These are phyloP conservation scores for Frankliniella fusca DNA, from an alignment of 2,888 invertebrate species.

Conservation along the genomic window DNA sequence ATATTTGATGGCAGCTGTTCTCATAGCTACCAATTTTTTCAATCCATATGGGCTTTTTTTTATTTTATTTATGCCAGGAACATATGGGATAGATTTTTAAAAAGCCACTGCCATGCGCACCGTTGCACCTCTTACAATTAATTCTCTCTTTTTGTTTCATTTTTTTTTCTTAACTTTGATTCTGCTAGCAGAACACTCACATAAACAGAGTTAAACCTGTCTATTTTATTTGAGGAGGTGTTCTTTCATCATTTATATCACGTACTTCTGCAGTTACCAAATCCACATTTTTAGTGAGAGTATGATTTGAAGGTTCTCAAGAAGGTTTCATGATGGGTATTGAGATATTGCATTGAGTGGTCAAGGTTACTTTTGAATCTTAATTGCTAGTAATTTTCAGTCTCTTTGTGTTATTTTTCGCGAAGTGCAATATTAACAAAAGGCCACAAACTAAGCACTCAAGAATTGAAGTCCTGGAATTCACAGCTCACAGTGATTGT, in stretches of 20 bases:
- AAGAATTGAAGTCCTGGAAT: too few relatives aligned
- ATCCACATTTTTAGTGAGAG: too few relatives aligned
- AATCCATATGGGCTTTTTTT: neutral
- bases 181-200: neutral
- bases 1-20: neutral
- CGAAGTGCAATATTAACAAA: too few relatives aligned
- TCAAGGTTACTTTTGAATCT: too few relatives aligned
- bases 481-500: too few relatives aligned
- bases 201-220: neutral
- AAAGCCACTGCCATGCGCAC: neutral
- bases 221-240: neutral
- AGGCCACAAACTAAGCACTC: too few relatives aligned
- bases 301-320: neutral
- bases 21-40: neutral
- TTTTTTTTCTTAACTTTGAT: neutral
- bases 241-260: neutral
- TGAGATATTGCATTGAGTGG: too few relatives aligned
- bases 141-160: neutral
- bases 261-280: too few relatives aligned
- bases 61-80: neutral
- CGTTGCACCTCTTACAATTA: neutral
- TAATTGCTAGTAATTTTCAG: too few relatives aligned
- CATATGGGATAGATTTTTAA: neutral
- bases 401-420: too few relatives aligned
- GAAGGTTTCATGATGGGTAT: too few relatives aligned